phyloP scores from a whole-genome alignment of 2,888 invertebrate genomes.

The Amorpha juglandis region DNA sequence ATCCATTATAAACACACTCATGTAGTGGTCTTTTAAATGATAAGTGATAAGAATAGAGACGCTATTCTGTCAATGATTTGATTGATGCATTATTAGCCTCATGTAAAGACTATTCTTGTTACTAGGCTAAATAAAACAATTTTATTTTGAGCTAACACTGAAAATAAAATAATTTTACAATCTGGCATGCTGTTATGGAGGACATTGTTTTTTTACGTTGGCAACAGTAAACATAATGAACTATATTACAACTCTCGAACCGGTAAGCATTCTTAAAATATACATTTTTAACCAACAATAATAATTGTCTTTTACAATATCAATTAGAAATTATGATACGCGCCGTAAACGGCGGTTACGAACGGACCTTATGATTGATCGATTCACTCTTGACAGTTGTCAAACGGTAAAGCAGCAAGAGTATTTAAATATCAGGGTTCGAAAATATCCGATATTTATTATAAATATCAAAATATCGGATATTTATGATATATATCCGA shows the following conservation, averaged over 20 bases:
- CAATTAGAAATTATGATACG: background rate
- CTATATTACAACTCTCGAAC: conserved; percentile 21
- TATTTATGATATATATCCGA: too few relatives aligned
- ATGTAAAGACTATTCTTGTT: background rate
- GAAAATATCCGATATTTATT: too few relatives aligned
- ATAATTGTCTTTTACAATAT: conserved; percentile 20
- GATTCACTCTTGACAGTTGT: conserved; percentile 15
- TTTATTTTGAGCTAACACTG: background rate
- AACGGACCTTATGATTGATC: background rate
- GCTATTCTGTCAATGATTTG: background rate
- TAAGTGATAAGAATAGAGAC: background rate
- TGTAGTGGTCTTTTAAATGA: background rate
- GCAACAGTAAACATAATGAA: conserved; percentile 37
- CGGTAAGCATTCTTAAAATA: conserved; percentile 18
- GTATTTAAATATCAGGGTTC: too few relatives aligned
- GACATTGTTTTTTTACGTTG: conserved; percentile 39
- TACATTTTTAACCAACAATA: background rate
- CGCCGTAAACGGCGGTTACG: background rate
- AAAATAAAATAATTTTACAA: conserved; percentile 36
- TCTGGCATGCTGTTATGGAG: conserved; percentile 40
- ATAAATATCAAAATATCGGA: too few relatives aligned
- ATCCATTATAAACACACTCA: background rate
- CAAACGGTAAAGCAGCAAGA: conserved; percentile 6
- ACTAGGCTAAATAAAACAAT: background rate
- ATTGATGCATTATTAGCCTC: background rate